Evolutionary conservation across 2,888 invertebrate species (phyloP).

Genomic region (Tenthredo livida): DNA sequence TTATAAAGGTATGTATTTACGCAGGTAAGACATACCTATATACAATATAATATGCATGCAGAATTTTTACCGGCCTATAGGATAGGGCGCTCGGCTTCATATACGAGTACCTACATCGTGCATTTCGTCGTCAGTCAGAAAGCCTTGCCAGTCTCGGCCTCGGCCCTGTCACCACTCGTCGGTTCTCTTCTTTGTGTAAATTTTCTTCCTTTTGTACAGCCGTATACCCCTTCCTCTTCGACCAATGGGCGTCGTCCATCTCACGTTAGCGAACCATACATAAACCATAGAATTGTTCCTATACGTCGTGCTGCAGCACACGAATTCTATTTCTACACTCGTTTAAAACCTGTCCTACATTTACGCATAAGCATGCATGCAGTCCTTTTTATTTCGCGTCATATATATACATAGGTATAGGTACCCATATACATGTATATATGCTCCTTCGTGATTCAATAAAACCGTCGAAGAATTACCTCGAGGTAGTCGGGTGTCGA

Average conservation of each 20-base stretch:
- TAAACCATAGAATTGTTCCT: conserved; percentile 41
- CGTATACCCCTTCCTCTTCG: neutral
- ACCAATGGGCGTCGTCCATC: conserved; percentile 21
- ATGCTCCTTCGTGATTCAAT: conserved; percentile 31
- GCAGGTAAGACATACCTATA: conserved; percentile 8
- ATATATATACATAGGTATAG: neutral
- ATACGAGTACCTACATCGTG: neutral
- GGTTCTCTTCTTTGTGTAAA: conserved; percentile 27
- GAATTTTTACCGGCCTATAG: neutral
- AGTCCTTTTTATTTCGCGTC: neutral
- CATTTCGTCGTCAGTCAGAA: conserved; percentile 19
- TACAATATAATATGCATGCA: neutral
- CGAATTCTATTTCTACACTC: conserved; percentile 21
- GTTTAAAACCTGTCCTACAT: conserved; percentile 25
- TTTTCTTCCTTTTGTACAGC: neutral
- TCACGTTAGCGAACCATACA: neutral
- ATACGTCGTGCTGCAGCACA: neutral
- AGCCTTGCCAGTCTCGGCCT: conserved; percentile 12
- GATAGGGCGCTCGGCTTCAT: neutral
- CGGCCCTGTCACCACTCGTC: conserved; percentile 42
- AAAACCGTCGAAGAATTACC: conserved; percentile 28
- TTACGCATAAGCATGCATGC: neutral
- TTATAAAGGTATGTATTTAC: neutral
- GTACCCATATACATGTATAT: neutral
- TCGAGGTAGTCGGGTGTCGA: conserved; percentile 18